Evolutionary conservation across 1,140 invertebrate species (phyloP), one percentile per base, ranked within the genome.

Genomic region (Plodia interpunctella): DNA sequence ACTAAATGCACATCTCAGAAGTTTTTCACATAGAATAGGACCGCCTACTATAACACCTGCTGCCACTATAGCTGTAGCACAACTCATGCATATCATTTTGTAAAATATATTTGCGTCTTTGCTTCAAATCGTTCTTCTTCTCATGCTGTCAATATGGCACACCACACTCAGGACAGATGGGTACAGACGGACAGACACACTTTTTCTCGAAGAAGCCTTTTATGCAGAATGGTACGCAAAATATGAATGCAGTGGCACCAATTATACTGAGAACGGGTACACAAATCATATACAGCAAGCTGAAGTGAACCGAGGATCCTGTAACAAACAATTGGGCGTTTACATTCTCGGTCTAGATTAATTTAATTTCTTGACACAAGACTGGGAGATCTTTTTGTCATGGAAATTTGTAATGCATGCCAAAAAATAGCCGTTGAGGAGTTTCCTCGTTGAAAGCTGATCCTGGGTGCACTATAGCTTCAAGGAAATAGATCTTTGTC

Each of bases 141-240:
- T 32, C 25, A 30, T 54, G 9, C 52, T 11, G 54, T 18, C 56
- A 86, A 18, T 79, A 83, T 1, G 72, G 59, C 52, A 80, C 70
- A 38, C 82, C 82, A 58, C 84, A 87, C 13, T 85, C 80, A 13
- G 79, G 71, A 60, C 84, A 87, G 28, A 76, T 55, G 10, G 80
- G 81, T 10, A 60, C 60, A 2, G 68, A 6, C 1, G 82, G 76
- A 60, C 84, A 87, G 8, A 55, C 32, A 56, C 84, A 87, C 60
- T 68, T 76, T 15, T 60, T 71, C 10, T 59, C 54, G 17, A 74
- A 68, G 1, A 80, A 55, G 0, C 59, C 64, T 5, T 68, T 62
- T 11, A 72, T 57, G 59, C 75, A 80, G 8, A 68, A 63, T 0
- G 80, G 79, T 9, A 80, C 49, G 44, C 80, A 84, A n/a, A 73